Conservation (phyloP, 2,888 invertebrate species). For the Monoplex corrugatus region DNA sequence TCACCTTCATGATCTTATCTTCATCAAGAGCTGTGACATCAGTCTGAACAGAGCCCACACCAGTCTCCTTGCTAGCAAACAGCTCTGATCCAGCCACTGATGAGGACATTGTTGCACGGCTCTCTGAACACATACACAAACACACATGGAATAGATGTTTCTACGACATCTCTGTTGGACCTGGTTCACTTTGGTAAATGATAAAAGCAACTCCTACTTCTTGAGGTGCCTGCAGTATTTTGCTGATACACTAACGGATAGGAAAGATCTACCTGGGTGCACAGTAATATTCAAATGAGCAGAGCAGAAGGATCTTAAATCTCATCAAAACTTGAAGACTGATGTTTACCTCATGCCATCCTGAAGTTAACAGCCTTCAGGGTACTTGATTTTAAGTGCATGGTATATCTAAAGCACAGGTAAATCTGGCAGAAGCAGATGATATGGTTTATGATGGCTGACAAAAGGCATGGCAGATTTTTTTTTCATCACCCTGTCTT, state of each 20-base stretch:
- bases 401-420: too few species aligned
- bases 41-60: conserved; percentile 65
- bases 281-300: neutral
- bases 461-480: too few species aligned
- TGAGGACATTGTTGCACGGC: conserved; percentile 71
- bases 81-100: conserved; percentile 75
- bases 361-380: too few species aligned
- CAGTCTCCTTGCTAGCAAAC: conserved; percentile 62
- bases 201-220: neutral
- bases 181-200: neutral
- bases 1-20: conserved; percentile 74
- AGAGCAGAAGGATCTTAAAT: neutral
- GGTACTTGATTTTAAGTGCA: too few species aligned
- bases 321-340: neutral
- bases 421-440: too few species aligned
- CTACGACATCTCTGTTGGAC: too few species aligned
- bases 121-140: conserved; percentile 61
- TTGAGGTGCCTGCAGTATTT: too few species aligned
- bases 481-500: too few species aligned
- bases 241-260: neutral
- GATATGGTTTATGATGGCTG: too few species aligned
- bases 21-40: conserved; percentile 66
- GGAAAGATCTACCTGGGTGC: neutral
- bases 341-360: too few species aligned
- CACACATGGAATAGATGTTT: neutral